Base-by-base conservation (phyloP, 2,888 invertebrate species). In the Phortica magna region DNA sequence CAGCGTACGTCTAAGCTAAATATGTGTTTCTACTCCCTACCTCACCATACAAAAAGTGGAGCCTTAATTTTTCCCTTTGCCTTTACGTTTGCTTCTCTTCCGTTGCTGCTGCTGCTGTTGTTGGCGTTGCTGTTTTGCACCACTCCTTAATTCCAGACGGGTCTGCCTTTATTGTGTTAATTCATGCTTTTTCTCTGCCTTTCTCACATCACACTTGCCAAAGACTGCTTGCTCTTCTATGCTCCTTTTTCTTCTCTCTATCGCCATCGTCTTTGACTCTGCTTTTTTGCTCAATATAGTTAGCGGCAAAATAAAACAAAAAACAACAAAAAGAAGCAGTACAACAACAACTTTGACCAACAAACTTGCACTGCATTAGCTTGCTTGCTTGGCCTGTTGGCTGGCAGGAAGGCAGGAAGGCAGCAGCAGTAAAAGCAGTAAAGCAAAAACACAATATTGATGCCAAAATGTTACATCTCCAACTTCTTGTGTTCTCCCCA, bases 11-110 rank as follows among this genome's bases (percentile, higher is more conserved):
- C 14, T 48, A n/a, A 70, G n/a, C 53, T 5, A 48, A 48, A 53
- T 48, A 19, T 53, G 19, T 39, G 48, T 73, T 67, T 6, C 2
- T 53, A 80, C 76, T 88, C 87, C 86, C 86, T 86, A 86, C 86
- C 86, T 86, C 86, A 84, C 86, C 83, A 80, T 72, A 84, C 79
- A 87, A 87, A 87, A 87, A 88, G 88, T 85, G 85, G 86, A 85
- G 83, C 87, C 83, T 85, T 84, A 68, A 65, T 68, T 80, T 77
- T 79, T 75, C 64, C 68, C 12, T 17, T 59, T 68, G 73, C 61
- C 68, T 64, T 61, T 61, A 22, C 61, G 4, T 61, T 61, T 61
- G 42, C 12, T 12, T 68, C 68, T 65, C 43, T 41, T 42, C 7
- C 17, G n/a, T n/a, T n/a, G n/a, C n/a, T n/a, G n/a, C n/a, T n/a